Evolutionary conservation across 2,113 vertebrate genomes (phyloP).

Genomic region (Lasiurus cinereus): DNA sequence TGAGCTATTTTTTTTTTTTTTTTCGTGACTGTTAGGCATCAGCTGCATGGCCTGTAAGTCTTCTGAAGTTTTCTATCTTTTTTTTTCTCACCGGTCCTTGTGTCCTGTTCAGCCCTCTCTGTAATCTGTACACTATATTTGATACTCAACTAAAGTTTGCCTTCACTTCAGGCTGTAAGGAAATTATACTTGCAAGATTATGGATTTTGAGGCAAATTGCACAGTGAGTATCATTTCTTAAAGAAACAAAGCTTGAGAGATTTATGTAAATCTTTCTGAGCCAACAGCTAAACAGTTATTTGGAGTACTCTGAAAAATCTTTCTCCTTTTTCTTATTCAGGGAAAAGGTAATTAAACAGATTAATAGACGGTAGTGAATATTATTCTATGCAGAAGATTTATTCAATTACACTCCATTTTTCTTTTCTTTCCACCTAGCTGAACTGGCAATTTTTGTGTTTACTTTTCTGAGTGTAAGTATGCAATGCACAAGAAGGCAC

Average conservation of each 20-base stretch:
- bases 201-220: background rate
- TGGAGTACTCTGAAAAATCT: conserved; percentile 39
- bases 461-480: background rate
- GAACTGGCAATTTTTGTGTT: background rate
- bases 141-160: background rate
- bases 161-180: background rate
- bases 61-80: background rate
- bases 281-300: conserved; percentile 22
- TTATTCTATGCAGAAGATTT: background rate
- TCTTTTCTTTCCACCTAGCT: conserved; percentile 36
- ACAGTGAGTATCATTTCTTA: background rate
- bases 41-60: background rate
- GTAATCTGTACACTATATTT: background rate
- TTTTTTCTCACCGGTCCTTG: background rate
- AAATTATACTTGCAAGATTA: background rate
- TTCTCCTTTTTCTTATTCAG: conserved; percentile 6
- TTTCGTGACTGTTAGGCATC: background rate
- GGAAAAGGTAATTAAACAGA: conserved; percentile 50
- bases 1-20: background rate
- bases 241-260: conserved; percentile 33
- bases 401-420: conserved; percentile 16
- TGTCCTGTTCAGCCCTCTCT: background rate
- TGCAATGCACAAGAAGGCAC: background rate
- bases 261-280: conserved; percentile 19
- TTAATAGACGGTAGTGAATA: conserved; percentile 20